These are phyloP conservation scores for Eupristina koningsbergeri DNA, from an alignment of 1,140 invertebrate species.

Conservation along the genomic window DNA sequence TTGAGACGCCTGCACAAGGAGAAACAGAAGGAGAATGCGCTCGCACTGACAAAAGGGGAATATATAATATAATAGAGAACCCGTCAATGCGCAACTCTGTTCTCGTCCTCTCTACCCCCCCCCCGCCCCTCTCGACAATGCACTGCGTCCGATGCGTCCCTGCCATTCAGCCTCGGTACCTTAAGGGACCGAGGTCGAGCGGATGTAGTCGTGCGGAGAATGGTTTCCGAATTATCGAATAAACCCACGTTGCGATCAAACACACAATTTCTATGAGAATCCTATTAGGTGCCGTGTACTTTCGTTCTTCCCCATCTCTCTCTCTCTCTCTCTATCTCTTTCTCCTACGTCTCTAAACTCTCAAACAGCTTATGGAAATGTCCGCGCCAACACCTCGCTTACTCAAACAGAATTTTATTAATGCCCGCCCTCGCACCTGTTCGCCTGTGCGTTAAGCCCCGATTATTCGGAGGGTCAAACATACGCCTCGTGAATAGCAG, in stretches of 20 bases:
- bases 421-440: background rate
- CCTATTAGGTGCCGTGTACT: no score
- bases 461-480: background rate
- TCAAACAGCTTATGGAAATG: background rate
- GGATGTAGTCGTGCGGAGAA: background rate
- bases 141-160: background rate
- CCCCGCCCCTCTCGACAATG: background rate
- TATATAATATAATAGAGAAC: background rate
- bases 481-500: background rate
- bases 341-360: background rate
- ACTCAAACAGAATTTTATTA: background rate
- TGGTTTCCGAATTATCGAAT: conserved; percentile 6
- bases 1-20: background rate
- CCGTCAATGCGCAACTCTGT: conserved; percentile 12
- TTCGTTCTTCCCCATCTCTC: background rate
- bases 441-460: background rate
- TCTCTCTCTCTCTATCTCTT: background rate
- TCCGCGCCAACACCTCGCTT: background rate
- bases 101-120: background rate
- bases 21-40: background rate
- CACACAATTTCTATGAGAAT: conserved; percentile 3
- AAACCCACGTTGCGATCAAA: conserved; percentile 2
- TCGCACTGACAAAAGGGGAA: conserved; percentile 11
- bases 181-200: background rate
- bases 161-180: background rate